phyloP scores from a whole-genome alignment of 2,888 invertebrate genomes.

The Caenorhabditis uteleia region DNA sequence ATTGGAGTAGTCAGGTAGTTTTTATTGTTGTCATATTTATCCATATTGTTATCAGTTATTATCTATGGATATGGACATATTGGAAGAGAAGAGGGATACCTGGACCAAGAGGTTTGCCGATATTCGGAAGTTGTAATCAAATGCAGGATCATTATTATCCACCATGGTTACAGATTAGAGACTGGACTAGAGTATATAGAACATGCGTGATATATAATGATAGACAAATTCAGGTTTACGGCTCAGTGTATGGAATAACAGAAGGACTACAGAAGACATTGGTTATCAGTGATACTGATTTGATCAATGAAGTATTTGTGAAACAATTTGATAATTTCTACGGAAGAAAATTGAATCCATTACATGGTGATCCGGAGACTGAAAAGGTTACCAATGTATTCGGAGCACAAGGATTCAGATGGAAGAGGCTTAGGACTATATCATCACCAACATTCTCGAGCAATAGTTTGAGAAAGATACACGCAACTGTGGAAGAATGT shows the following conservation, averaged over 20 bases:
- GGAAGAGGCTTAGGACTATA: conserved; percentile 73
- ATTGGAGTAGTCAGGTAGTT: no score
- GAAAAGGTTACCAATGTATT: conserved; percentile 57
- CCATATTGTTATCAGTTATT: no score
- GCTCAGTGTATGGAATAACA: conserved; percentile 43
- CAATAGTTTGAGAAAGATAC: conserved; percentile 71
- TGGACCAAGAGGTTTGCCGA: no score
- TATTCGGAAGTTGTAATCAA: no score
- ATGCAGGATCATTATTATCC: no score
- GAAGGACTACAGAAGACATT: conserved; percentile 60
- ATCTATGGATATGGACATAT: no score
- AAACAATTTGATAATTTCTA: conserved; percentile 72
- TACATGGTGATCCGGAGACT: conserved; percentile 49
- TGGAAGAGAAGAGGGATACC: no score
- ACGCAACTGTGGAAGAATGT: conserved; percentile 38
- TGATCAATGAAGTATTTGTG: conserved; percentile 71
- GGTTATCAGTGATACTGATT: conserved; percentile 70
- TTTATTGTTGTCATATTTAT: no score
- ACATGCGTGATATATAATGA: no score
- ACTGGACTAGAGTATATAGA: no score
- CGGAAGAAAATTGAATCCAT: conserved; percentile 69
- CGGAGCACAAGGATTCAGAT: conserved; percentile 70
- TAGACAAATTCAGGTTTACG: conserved; percentile 32
- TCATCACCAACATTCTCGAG: conserved; percentile 73
- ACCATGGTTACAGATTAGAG: no score